These are phyloP conservation scores for Eurypyga helias DNA, from an alignment of 2,113 vertebrate species.

Conservation along the genomic window DNA sequence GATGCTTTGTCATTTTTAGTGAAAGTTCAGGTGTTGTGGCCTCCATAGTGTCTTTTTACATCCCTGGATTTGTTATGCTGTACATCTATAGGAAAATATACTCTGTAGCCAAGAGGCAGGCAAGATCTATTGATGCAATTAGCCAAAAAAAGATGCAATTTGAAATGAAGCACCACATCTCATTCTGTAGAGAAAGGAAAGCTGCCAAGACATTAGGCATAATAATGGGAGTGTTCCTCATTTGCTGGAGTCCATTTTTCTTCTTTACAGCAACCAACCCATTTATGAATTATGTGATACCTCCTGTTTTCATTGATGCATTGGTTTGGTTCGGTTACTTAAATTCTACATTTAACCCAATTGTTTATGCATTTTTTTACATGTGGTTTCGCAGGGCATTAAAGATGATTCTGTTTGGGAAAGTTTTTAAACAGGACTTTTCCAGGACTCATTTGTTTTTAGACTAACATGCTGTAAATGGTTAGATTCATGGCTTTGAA, in stretches of 20 bases:
- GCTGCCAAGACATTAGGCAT: constrained; percentile 82
- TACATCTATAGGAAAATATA: constrained; percentile 83
- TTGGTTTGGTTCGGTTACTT: constrained; percentile 86
- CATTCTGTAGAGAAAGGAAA: constrained; percentile 76
- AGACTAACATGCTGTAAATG: constrained; percentile 23
- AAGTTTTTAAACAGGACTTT: constrained; percentile 78
- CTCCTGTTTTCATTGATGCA: constrained; percentile 72
- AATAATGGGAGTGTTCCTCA: constrained; percentile 82
- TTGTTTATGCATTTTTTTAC: constrained; percentile 87
- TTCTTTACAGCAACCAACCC: constrained; percentile 77
- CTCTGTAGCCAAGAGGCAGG: constrained; percentile 76
- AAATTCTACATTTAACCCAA: constrained; percentile 84
- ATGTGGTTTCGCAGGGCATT: constrained; percentile 84
- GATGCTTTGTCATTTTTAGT: constrained; percentile 80
- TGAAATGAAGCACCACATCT: constrained; percentile 50
- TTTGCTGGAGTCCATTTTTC: constrained; percentile 86
- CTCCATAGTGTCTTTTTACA: constrained; percentile 80
- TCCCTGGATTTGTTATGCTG: constrained; percentile 82
- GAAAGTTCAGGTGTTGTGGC: constrained; percentile 74
- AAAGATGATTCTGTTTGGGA: constrained; percentile 79
- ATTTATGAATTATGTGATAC: constrained; percentile 75
- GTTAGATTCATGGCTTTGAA: not conserved
- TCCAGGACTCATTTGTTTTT: constrained; percentile 74
- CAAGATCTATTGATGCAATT: constrained; percentile 70
- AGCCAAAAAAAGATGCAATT: constrained; percentile 39